Evolutionary conservation across 2,888 invertebrate genomes (phyloP), one percentile per base, ranked within the genome.

Genomic region (Bellardia bayeri): DNA sequence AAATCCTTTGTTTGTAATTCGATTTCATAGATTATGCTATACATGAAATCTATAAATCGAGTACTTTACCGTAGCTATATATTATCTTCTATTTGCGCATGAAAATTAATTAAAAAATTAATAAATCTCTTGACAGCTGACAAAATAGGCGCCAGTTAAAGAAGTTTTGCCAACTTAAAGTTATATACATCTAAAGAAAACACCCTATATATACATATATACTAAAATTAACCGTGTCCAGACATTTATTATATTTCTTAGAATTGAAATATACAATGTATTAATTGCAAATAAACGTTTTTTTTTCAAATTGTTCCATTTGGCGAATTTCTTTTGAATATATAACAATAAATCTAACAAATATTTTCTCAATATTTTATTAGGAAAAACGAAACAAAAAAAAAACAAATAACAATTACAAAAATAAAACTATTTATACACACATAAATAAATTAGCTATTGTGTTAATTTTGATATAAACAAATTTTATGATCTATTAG

Each of bases 401-500:
- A 72, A 30, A 1, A 42, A 61, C 2, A 16, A 64, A 33, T 33
- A 14, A 8, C 5, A 16, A 71, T 54, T 74, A 23, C 23, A 23
- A 63, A 75, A 58, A 11, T 30, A 45, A 58, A 85, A 56, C 30
- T 9, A 61, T 69, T 75, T 42, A 54, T 23, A 82, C 16, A 54
- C 1, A 76, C 68, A 42, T 51, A 61, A 68, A 69, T 49, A 51
- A 58, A 58, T n/a, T 58, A 58, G 66, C 30, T 69, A 63, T 69
- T 83, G 61, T 83, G 54, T 76, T 76, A 69, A 75, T 66, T 69
- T 37, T 61, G 49, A 51, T 75, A 63, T 69, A 51, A 75, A 72
- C 9, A 49, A 64, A 23, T 85, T 87, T 87, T 79, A 87, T 85
- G 85, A 82, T 85, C 88, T 81, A 88, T 88, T 83, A 88, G 86